A percentile compares a stretch with the other conserved stretches of the same genome.
Conservation (phyloP, 2,888 invertebrate species). For the Hypercompe scribonia region DNA sequence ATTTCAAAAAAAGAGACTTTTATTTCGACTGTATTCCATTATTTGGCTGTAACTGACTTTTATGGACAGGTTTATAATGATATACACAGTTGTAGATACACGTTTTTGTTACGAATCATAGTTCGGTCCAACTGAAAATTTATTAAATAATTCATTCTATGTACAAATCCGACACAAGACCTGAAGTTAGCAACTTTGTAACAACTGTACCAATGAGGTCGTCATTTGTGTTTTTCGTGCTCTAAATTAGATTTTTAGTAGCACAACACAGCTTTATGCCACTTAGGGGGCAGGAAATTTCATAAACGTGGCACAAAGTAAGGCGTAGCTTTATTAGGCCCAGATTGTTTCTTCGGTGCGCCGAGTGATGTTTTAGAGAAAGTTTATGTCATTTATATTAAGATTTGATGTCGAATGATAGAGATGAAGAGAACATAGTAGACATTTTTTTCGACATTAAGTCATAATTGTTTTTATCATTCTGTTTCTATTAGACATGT, state of each 20-base stretch:
- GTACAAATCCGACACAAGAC: neutral
- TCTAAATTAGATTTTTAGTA: slow-evolving; percentile 45
- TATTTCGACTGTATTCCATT: neutral
- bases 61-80: neutral
- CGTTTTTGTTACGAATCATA: neutral
- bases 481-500: neutral
- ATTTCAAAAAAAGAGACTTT: neutral
- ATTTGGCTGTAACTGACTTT: neutral
- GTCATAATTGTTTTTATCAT: slow-evolving; percentile 11
- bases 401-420: slow-evolving; percentile 45
- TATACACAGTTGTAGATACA: neutral
- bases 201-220: slow-evolving; percentile 4
- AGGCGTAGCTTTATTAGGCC: slow-evolving; percentile 35
- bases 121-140: neutral
- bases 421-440: slow-evolving; percentile 23
- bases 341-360: slow-evolving; percentile 45
- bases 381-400: slow-evolving; percentile 44
- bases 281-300: slow-evolving; percentile 51
- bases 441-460: neutral
- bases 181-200: neutral
- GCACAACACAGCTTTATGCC: slow-evolving; percentile 45
- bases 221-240: slow-evolving; percentile 17
- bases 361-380: slow-evolving; percentile 37
- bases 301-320: slow-evolving; percentile 38
- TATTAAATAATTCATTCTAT: neutral